phyloP scores from a whole-genome alignment of 2,888 invertebrate genomes.

The Mesochorus sp. region DNA sequence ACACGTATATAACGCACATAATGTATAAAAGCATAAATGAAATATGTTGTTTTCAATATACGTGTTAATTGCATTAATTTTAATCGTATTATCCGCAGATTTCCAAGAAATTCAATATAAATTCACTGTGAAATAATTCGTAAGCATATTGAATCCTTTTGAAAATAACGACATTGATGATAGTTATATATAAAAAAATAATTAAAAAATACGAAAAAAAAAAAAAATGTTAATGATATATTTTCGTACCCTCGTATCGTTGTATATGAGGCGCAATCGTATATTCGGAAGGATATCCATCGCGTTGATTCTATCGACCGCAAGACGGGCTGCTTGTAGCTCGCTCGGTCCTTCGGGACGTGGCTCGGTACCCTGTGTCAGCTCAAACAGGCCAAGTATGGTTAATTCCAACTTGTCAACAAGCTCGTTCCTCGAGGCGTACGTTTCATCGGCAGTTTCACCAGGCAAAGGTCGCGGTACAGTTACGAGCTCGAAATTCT shows the following conservation, averaged over 20 bases:
- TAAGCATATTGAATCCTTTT: too few relatives aligned
- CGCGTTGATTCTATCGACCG: slow-evolving; percentile 91
- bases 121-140: too few relatives aligned
- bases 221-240: too few relatives aligned
- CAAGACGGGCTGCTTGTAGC: slow-evolving; percentile 90
- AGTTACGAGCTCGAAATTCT: neutral
- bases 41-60: too few relatives aligned
- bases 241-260: slow-evolving; percentile 91
- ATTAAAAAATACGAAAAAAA: too few relatives aligned
- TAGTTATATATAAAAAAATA: too few relatives aligned
- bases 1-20: too few relatives aligned
- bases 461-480: neutral
- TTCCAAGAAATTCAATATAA: too few relatives aligned
- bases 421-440: slow-evolving; percentile 42
- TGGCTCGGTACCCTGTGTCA: slow-evolving; percentile 86
- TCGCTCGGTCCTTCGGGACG: slow-evolving; percentile 89
- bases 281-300: slow-evolving; percentile 88
- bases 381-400: slow-evolving; percentile 91
- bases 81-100: too few relatives aligned
- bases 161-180: too few relatives aligned
- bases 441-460: neutral
- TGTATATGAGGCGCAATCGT: slow-evolving; percentile 89
- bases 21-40: too few relatives aligned
- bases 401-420: slow-evolving; percentile 83
- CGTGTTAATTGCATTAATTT: too few relatives aligned